Evolutionary conservation across 2,888 invertebrate species (phyloP), one percentile per base, ranked within the genome.

Genomic region (Octonoba sinensis): DNA sequence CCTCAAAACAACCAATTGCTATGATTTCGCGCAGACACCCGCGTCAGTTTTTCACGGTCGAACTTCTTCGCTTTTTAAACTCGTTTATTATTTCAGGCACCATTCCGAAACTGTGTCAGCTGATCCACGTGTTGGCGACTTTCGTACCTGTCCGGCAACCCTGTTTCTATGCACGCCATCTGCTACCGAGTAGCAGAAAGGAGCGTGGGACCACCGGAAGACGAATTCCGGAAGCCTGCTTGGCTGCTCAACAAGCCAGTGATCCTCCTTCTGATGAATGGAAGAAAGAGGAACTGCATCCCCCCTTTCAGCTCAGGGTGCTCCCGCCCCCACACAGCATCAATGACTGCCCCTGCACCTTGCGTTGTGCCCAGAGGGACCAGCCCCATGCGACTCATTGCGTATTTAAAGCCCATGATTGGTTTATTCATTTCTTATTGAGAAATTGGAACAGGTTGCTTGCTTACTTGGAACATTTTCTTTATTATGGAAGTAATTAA

Each of bases 151-250:
- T 27, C 27, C 27, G 27, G 27, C 27, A 27, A 27, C 27, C 27
- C 27, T 27, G 27, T 2, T 6, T 2, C 27, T 27, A 2, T 46
- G 67, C 49, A 51, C 62, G 47, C 76, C 76, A 76, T 76, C 76
- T 76, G 76, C 27, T 27, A 27, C 27, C 27, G 51, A 62, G 56
- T 20, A 47, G 24, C 49, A 66, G 54, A 22, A 16, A 22, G 22
- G 46, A 76, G 76, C 76, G 76, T 76, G 76, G 76, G 76, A 78
- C 71, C 78, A 71, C 71, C 78, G 78, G 78, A 78, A 78, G 78
- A 51, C 49, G 51, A 60, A 47, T 78, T 70, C 78, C 71, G 78
- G 78, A 78, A 78, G 70, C 78, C 65, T 78, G 78, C 78, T 71
- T 71, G 49, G 78, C 47, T 78, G 71, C 64, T 71, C 78, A 71